Percentiles rank a stretch among this genome's conserved stretches.
These are phyloP conservation scores for Tragelaphus imberbis DNA, from an alignment of 2,113 vertebrate genomes.

Conservation along the genomic window DNA sequence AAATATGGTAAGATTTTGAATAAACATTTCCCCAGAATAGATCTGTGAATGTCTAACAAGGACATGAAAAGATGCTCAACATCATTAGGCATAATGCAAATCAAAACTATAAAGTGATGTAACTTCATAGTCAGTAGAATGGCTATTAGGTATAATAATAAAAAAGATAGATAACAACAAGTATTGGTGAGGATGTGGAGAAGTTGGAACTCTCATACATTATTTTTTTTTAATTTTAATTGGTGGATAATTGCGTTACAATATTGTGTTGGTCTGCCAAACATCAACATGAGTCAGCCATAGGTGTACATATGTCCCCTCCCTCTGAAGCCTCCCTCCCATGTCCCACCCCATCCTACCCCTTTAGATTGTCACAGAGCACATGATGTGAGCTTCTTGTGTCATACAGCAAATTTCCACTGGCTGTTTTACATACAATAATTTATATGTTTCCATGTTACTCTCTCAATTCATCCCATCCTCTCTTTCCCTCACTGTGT, in stretches of 20 bases:
- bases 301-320: neutral
- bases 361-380: neutral
- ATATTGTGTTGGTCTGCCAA: neutral
- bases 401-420: neutral
- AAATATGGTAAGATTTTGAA: neutral
- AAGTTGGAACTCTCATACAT: neutral
- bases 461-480: neutral
- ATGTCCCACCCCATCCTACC: neutral
- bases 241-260: neutral
- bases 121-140: neutral
- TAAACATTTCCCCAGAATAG: neutral
- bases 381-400: neutral
- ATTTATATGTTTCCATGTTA: neutral
- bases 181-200: neutral
- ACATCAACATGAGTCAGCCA: neutral
- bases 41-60: neutral
- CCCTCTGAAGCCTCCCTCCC: neutral
- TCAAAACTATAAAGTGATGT: neutral
- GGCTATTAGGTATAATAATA: neutral
- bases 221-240: neutral
- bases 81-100: neutral
- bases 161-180: neutral
- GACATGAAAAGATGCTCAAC: neutral
- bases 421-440: neutral
- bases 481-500: neutral